Conservation (phyloP, 2,113 vertebrate genomes). For the Datnioides undecimradiatus region DNA sequence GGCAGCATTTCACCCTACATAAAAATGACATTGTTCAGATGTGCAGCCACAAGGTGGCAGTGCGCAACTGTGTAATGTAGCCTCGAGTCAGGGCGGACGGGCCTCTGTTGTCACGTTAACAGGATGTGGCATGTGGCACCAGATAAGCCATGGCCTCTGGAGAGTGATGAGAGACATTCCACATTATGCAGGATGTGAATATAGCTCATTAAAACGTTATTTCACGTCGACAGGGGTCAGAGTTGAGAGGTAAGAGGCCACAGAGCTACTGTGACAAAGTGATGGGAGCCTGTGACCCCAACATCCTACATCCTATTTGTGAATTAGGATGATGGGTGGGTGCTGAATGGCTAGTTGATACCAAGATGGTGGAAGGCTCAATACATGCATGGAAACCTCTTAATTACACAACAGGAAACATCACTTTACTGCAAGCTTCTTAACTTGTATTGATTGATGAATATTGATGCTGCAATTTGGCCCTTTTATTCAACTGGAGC, state of each 20-base stretch:
- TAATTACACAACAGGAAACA: not conserved
- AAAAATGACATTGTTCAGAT: not conserved
- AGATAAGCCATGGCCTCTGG: slow-evolving; percentile 10
- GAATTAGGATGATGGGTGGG: not conserved
- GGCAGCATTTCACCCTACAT: slow-evolving; percentile 9
- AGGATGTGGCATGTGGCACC: slow-evolving; percentile 28
- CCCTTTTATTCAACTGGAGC: not conserved
- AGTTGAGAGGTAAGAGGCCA: not conserved
- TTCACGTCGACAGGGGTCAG: not conserved
- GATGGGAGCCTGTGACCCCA: not conserved
- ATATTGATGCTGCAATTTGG: not conserved
- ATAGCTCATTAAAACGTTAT: not conserved
- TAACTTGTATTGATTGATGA: no score
- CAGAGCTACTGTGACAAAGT: not conserved
- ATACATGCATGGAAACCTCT: not conserved
- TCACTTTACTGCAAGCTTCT: not conserved
- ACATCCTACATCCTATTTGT: not conserved
- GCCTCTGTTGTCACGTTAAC: not conserved
- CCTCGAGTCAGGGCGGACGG: not conserved
- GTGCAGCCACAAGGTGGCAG: slow-evolving; percentile 65
- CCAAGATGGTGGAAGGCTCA: not conserved
- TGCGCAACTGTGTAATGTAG: not conserved
- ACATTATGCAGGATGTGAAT: not conserved
- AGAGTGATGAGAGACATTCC: not conserved
- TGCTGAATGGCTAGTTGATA: not conserved